Percentiles rank a stretch among this genome's conserved stretches.
Evolutionary conservation across 2,888 invertebrate genomes (phyloP).

Genomic region (Antitype chi): DNA sequence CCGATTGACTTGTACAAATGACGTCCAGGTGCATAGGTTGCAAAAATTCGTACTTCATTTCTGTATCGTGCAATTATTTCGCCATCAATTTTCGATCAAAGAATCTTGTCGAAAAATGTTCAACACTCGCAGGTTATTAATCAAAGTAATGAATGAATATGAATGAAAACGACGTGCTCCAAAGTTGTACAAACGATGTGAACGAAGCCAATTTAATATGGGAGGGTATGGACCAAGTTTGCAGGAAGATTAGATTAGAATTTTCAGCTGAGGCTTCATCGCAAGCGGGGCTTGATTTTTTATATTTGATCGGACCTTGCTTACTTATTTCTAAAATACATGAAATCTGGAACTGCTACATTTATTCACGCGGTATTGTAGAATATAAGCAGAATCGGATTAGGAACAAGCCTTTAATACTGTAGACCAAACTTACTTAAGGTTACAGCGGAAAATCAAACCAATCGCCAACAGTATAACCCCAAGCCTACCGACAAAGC

Average conservation of each 20-base stretch:
- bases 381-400: neutral
- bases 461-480: slow-evolving; percentile 26
- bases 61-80: slow-evolving; percentile 78
- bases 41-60: slow-evolving; percentile 71
- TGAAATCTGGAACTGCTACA: neutral
- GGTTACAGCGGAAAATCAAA: slow-evolving; percentile 13
- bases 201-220: slow-evolving; percentile 53
- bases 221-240: slow-evolving; percentile 35
- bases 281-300: slow-evolving; percentile 29
- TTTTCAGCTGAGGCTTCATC: slow-evolving; percentile 12
- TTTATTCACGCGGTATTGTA: neutral
- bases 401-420: neutral
- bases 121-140: slow-evolving; percentile 57
- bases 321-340: neutral
- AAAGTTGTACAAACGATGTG: slow-evolving; percentile 42
- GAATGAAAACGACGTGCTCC: slow-evolving; percentile 43
- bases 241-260: slow-evolving; percentile 41
- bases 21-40: slow-evolving; percentile 76
- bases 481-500: slow-evolving; percentile 38
- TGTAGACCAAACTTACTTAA: neutral
- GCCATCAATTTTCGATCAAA: slow-evolving; percentile 82
- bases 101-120: slow-evolving; percentile 69
- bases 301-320: neutral
- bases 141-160: slow-evolving; percentile 59
- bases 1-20: slow-evolving; percentile 78